Percentiles rank a stretch among this genome's conserved stretches.
Conservation (phyloP, 1,140 invertebrate species). For the Zaprionus davidi region DNA sequence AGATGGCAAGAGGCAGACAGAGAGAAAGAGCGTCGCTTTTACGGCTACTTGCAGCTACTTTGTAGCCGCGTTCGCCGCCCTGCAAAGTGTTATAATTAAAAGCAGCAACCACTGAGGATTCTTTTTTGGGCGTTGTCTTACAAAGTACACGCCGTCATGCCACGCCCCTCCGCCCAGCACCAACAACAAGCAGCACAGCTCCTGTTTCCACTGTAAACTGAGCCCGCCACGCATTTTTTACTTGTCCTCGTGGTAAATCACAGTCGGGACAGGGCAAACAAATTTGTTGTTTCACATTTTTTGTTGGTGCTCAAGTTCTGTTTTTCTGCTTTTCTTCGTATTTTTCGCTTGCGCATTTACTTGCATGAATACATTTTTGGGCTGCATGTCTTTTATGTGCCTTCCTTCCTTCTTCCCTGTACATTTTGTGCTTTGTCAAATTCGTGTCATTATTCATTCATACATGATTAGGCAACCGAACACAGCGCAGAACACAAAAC, state of each 20-base stretch:
- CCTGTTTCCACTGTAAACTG: slow-evolving; percentile 34
- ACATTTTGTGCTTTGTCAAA: slow-evolving; percentile 78
- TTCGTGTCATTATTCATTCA: slow-evolving; percentile 83
- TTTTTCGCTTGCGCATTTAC: slow-evolving; percentile 63
- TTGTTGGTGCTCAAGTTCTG: neutral
- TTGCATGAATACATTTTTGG: slow-evolving; percentile 78
- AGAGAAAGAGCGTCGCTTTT: slow-evolving; percentile 22
- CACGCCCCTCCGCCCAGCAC: neutral
- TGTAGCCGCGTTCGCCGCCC: slow-evolving; percentile 9
- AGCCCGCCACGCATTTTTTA: slow-evolving; percentile 42
- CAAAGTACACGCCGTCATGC: neutral
- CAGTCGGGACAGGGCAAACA: slow-evolving; percentile 35
- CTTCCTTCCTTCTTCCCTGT: slow-evolving; percentile 6
- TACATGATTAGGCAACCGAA: slow-evolving; percentile 78
- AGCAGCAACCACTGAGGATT: slow-evolving; percentile 31
- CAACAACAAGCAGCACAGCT: neutral
- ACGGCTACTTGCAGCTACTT: slow-evolving; percentile 59
- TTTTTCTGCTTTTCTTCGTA: slow-evolving; percentile 24
- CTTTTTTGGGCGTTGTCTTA: slow-evolving; percentile 13
- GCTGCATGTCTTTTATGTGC: slow-evolving; percentile 67
- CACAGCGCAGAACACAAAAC: slow-evolving; percentile 49
- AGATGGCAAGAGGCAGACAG: neutral
- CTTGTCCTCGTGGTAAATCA: slow-evolving; percentile 53
- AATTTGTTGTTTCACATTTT: slow-evolving; percentile 39
- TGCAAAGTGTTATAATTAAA: slow-evolving; percentile 77